These are phyloP conservation scores for Dryadula phaetusa DNA, from an alignment of 2,888 invertebrate genomes.

Conservation along the genomic window DNA sequence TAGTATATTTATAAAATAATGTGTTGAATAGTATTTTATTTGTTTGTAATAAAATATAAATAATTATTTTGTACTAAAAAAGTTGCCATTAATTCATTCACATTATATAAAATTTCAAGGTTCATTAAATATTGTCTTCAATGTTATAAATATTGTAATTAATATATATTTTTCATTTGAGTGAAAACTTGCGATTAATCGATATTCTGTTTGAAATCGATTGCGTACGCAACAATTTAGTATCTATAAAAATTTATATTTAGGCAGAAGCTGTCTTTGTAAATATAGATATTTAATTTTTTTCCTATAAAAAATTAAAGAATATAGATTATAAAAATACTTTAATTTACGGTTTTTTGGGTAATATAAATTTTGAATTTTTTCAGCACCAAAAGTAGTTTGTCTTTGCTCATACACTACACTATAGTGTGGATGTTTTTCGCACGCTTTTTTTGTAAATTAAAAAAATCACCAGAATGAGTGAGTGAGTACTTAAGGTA, in stretches of 20 bases:
- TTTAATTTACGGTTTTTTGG: background rate
- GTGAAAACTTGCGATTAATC: background rate
- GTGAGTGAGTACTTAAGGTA: slow-evolving; percentile 4
- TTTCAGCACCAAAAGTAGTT: slow-evolving; percentile 21
- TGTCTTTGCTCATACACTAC: slow-evolving; percentile 13
- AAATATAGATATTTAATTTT: slow-evolving; percentile 29
- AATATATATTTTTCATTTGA: slow-evolving; percentile 12
- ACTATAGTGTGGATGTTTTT: slow-evolving; percentile 1
- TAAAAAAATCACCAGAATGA: slow-evolving; percentile 6
- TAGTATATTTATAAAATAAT: background rate
- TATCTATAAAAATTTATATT: slow-evolving; percentile 5
- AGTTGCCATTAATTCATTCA: background rate
- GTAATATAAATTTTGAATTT: background rate
- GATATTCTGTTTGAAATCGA: slow-evolving; percentile 8
- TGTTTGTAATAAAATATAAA: background rate
- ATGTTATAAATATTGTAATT: background rate
- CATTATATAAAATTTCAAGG: slow-evolving; percentile 4
- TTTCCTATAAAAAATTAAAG: background rate
- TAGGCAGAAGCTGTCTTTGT: slow-evolving; percentile 26
- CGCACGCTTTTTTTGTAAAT: slow-evolving; percentile 25
- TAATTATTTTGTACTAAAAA: background rate
- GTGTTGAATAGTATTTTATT: background rate
- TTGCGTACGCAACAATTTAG: background rate
- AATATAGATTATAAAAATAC: background rate
- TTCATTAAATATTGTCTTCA: background rate